phyloP scores from a whole-genome alignment of 2,888 invertebrate genomes.

The Saturnia japonica region DNA sequence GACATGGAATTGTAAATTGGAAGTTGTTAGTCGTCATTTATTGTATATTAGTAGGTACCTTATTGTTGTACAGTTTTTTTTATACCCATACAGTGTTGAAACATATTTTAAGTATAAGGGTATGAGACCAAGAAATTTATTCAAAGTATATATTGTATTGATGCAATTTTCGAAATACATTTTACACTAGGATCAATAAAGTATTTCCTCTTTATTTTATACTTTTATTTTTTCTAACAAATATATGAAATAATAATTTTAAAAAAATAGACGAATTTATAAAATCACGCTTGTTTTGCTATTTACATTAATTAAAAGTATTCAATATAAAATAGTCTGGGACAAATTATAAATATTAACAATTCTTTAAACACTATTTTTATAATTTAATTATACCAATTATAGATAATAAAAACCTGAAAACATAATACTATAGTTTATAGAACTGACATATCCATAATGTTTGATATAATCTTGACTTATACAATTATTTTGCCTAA shows the following conservation, averaged over 20 bases:
- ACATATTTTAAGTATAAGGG: slow-evolving; percentile 72
- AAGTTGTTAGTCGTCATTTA: slow-evolving; percentile 54
- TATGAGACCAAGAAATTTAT: slow-evolving; percentile 78
- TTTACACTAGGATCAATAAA: slow-evolving; percentile 82
- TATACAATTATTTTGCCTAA: neutral
- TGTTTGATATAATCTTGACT: neutral
- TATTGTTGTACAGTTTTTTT: slow-evolving; percentile 73
- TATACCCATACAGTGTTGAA: slow-evolving; percentile 57
- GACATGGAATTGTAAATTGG: slow-evolving; percentile 60
- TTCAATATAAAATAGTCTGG: neutral
- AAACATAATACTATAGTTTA: neutral
- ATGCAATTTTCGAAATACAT: slow-evolving; percentile 79
- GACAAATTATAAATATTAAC: neutral
- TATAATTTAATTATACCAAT: neutral
- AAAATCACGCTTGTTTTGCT: neutral
- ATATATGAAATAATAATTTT: slow-evolving; percentile 12
- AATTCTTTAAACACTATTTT: neutral
- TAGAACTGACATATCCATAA: neutral
- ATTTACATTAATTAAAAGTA: neutral
- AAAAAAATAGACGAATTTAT: neutral
- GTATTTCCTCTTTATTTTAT: slow-evolving; percentile 68
- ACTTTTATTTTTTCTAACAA: slow-evolving; percentile 47
- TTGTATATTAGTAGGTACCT: slow-evolving; percentile 60
- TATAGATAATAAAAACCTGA: neutral
- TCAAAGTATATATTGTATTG: slow-evolving; percentile 77